Base-by-base conservation (phyloP, 2,888 invertebrate species). In the Drosophila neoperkinsi region DNA sequence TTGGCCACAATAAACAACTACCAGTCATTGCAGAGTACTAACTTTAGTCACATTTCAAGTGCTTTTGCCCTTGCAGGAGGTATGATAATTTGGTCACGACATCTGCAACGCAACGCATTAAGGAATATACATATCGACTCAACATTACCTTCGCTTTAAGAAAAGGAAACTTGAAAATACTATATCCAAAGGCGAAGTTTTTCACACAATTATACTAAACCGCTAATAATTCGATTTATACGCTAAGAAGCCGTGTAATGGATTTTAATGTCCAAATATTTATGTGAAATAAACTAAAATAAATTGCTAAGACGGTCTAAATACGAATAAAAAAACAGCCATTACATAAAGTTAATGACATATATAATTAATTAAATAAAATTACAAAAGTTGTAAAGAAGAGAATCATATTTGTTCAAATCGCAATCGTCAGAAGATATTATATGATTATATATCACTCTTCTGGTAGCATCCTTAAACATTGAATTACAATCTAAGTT, bases 11-110 rank as follows among this genome's bases (percentile, higher is more conserved):
- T 58, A 62, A 64, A 66, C 76, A 25, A 53, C 53, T 59, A 53
- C 55, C 66, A 64, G 62, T 65, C 66, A 62, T 62, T 64, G 77
- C 62, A 21, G 43, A 70, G 56, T 59, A 59, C 61, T 50, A 57
- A 74, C 75, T 73, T 76, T 80, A 86, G 78, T 78, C 74, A 86
- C 84, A 80, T 77, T 85, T 65, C 64, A 57, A 74, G 60, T 55
- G 75, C 16, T 11, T 61, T 58, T 53, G 18, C 51, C 36, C 43
- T 52, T 55, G 18, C 36, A 18, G 10, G 28, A 13, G 38, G 56
- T 41, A 55, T 55, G 36, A 55, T 55, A 18, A 41, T 38, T 41
- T 56, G 36, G n/a, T 56, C 56, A 56, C 56, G 38, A 38, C 28
- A 28, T 38, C 18, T 56, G 28, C 21, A 28, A 55, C 33, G 28